Evolutionary conservation across 2,888 invertebrate species (phyloP), one percentile per base, ranked within the genome.

Genomic region (Heliconius ismenius): DNA sequence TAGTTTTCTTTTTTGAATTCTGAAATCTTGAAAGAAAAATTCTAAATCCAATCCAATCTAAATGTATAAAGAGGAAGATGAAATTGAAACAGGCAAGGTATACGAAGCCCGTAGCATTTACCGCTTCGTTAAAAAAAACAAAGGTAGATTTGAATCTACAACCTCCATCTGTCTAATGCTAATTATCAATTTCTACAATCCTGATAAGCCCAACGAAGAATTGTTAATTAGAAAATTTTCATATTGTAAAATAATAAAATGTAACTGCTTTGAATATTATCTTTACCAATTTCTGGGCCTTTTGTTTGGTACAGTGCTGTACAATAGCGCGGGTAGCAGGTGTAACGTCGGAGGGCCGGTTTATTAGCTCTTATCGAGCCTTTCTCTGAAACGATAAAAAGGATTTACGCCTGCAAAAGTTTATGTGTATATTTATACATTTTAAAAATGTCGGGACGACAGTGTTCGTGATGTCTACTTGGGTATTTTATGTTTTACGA

Each of bases 291-390:
- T 73, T 73, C 39, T 63, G 32, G 18, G 62, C 62, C 43, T 73
- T 62, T 73, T 73, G 62, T 73, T 63, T 62, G 63, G 11, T 62
- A 39, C 60, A 28, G 39, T 26, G 39, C 4, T 58, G 32, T 36
- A 70, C 58, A 70, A 70, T 70, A 58, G 58, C 21, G 3, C 58
- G 43, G 73, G 73, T 73, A 73, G 63, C 73, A 73, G 73, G 73
- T 73, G 73, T 73, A 43, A n/a, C 70, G 0, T 58, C 4, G 70
- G 70, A 70, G 58, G 69, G 69, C 54, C 62, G 73, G 73, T 63
- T 73, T 73, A 73, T 73, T 73, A 73, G 63, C 73, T 73, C 63
- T 73, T 73, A 73, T 73, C 73, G 60, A 73, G 39, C 63, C 39
- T 73, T 43, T 73, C 73, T 62, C 60, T 39, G 26, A 28, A 70